Base-by-base conservation (phyloP, 2,113 vertebrate genomes). In the Prochilodus magdalenae region DNA sequence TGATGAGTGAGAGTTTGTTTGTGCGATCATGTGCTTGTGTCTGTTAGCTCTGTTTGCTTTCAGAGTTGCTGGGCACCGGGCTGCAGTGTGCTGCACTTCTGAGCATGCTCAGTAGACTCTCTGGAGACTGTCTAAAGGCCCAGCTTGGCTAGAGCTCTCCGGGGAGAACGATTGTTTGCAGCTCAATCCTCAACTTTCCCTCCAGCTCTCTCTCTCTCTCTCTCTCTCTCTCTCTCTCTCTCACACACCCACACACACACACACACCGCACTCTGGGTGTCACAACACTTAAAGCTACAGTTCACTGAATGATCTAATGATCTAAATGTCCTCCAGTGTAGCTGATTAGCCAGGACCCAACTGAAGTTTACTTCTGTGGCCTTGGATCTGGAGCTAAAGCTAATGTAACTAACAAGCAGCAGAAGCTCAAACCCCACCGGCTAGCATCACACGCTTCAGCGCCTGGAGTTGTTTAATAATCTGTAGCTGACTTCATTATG, bases 51-150 rank as follows among this genome's bases (percentile, higher is more conserved):
- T 33, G 62, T 27, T 22, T 67, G 65, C 8, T 40, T 62, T 16
- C 47, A 30, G 62, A 24, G 26, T 24, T 27, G 27, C 65, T 36
- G 53, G 36, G 53, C 55, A 14, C 0, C 4, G 15, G 16, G 51
- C 51, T 16, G 51, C 18, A 12, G 10, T 7, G 62, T 62, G 60
- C 55, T 77, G 59, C 47, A 62, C n/a, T 27, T 78, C 18, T 77
- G 57, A 60, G 57, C 24, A 22, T 27, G 51, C 63, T 69, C 76
- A 36, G 5, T 1, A 86, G 75, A 85, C 55, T 86, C 27, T 13
- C 73, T 87, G 81, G 81, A 83, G 76, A 77, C 87, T 86, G 73
- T 75, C 60, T 83, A 73, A 83, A 83, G 75, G 80, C 85, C 81
- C 81, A 20, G 15, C 82, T 74, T 33, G 76, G 82, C 62, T 51